Evolutionary conservation across 1,140 invertebrate species (phyloP), one percentile per base, ranked within the genome.

Genomic region (Rhopalosiphum maidis): DNA sequence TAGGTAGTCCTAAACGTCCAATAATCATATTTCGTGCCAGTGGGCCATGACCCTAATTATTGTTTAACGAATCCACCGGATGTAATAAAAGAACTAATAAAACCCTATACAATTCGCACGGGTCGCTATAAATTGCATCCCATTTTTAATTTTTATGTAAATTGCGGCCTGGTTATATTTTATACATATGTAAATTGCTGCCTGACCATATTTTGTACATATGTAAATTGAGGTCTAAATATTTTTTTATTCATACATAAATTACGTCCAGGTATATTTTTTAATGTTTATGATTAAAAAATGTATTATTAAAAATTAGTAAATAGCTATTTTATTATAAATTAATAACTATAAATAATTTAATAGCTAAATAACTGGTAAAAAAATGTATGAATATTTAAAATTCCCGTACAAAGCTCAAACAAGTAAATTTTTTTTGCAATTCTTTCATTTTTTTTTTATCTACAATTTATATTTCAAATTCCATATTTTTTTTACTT

Each of bases 11-110:
- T 41, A 85, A n/a, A 77, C 30, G 15, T 77, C 30, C 60, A n/a
- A 77, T 77, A 77, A 85, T 48, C 23, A 86, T 46, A 86, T 46
- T 46, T 8, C 25, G 9, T 86, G 43, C 25, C 30, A 30, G 11
- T 77, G 60, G 30, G 60, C 60, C 60, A 77, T 86, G 85, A 86
- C 85, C 85, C 43, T 86, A 86, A 86, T 46, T 86, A 86, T 86
- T 46, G 30, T 86, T 86, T 43, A 48, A 86, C 85, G 23, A 46
- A 86, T 86, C 41, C 43, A 46, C 85, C 85, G 85, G 85, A 86
- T 86, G 85, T n/a, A 86, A 86, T 86, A n/a, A 86, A 86, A 86
- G 0, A 46, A 43, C 43, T 30, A 46, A 86, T 86, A 46, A 85
- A 86, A 86, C 15, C 43, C 23, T 46, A 46, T 86, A 86, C 85